phyloP scores from a whole-genome alignment of 2,888 invertebrate genomes.

The Trypoxylon attenuatum region DNA sequence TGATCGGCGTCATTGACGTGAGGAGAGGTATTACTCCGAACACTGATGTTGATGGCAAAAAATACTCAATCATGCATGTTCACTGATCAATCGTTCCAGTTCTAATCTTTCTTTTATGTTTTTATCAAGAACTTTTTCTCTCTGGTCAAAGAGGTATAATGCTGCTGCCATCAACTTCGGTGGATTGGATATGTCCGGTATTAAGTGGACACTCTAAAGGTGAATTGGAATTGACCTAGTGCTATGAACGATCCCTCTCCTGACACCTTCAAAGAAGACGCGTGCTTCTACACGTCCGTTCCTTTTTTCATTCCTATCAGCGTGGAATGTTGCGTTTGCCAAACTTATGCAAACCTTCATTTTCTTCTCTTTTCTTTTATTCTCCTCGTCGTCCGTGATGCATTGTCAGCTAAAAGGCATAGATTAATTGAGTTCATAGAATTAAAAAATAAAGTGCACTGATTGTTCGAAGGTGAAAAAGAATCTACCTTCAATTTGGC shows the following conservation, averaged over 20 bases:
- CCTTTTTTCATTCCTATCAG: conserved; percentile 9
- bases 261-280: conserved; percentile 5
- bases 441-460: too few relatives aligned
- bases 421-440: too few relatives aligned
- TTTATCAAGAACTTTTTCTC: neutral
- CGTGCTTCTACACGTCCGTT: conserved; percentile 1
- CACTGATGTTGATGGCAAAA: conserved; percentile 14
- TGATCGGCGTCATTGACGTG: conserved; percentile 25
- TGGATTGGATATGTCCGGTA: conserved; percentile 17
- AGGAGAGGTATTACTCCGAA: conserved; percentile 10
- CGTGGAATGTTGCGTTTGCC: conserved; percentile 11
- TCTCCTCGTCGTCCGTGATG: too few relatives aligned
- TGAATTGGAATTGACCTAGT: conserved; percentile 23
- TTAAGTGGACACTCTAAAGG: conserved; percentile 9
- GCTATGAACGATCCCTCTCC: too few relatives aligned
- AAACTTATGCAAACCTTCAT: too few relatives aligned
- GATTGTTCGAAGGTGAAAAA: too few relatives aligned
- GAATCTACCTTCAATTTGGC: too few relatives aligned
- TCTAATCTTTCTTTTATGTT: neutral
- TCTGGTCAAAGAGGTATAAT: neutral
- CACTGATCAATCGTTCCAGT: neutral
- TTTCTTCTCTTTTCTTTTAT: neutral
- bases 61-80: neutral
- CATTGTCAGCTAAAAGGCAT: too few relatives aligned
- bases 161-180: conserved; percentile 5